These are phyloP conservation scores for honey bee (Apis mellifera) DNA, from an alignment of 1,140 invertebrate species.

Conservation along the genomic window DNA sequence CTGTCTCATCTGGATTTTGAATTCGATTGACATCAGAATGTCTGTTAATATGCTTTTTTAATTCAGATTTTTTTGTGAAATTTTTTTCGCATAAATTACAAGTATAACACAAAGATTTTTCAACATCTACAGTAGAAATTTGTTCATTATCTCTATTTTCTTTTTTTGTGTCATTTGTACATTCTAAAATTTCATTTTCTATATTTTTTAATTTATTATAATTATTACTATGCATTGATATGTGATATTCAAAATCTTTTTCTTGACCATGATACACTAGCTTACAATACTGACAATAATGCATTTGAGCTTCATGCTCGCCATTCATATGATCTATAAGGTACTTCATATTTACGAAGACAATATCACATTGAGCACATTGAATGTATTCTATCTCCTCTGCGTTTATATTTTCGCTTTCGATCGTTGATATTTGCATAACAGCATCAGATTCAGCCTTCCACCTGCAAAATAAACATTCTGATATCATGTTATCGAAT, in stretches of 20 bases:
- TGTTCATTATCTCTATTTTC: background rate
- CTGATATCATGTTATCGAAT: conserved; percentile 35
- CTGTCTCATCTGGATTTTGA: conserved; percentile 27
- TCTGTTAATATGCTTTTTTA: conserved; percentile 31
- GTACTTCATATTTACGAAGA: conserved; percentile 63
- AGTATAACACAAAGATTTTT: background rate
- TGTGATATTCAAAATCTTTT: conserved; percentile 35
- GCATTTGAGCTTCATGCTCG: conserved; percentile 51
- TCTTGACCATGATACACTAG: conserved; percentile 53
- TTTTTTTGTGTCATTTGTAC: too few relatives aligned
- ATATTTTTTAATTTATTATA: background rate
- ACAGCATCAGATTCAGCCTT: conserved; percentile 8
- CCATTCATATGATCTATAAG: conserved; percentile 60
- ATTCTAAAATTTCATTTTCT: background rate
- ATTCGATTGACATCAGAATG: conserved; percentile 11
- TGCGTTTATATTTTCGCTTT: conserved; percentile 11
- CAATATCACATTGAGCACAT: conserved; percentile 60
- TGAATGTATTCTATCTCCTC: conserved; percentile 42
- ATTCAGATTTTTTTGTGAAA: conserved; percentile 31
- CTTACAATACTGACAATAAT: conserved; percentile 55
- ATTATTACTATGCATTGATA: conserved; percentile 1
- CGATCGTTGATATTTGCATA: background rate
- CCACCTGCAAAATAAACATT: conserved; percentile 54
- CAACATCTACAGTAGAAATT: background rate
- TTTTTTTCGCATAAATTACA: conserved; percentile 18